Conservation (phyloP, 2,113 vertebrate species). For the Emydura subglobosa region DNA sequence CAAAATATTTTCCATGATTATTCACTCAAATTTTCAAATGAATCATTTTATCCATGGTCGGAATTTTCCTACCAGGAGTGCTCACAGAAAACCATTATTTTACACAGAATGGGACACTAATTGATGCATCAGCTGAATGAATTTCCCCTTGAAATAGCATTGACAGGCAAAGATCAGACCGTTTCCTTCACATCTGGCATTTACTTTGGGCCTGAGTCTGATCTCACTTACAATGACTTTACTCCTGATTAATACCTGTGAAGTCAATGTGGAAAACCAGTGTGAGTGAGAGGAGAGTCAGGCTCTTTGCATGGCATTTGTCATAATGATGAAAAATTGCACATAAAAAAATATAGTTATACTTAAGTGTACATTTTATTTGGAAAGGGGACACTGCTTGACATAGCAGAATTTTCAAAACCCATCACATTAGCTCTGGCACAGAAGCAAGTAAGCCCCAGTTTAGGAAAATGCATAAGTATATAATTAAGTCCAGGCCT, state of each 20-base stretch:
- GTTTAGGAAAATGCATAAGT: not conserved
- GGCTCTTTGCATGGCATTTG: not conserved
- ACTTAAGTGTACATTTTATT: not conserved
- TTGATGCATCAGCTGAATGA: not conserved
- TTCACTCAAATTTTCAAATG: not conserved
- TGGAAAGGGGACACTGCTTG: not conserved
- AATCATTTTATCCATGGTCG: not conserved
- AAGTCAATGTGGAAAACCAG: not conserved
- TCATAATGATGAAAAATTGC: not conserved
- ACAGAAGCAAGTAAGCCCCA: not conserved
- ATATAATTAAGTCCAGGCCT: not conserved
- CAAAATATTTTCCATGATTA: not conserved
- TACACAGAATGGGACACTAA: not conserved
- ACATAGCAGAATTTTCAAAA: not conserved
- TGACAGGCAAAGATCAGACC: not conserved
- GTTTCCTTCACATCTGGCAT: not conserved
- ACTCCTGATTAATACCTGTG: not conserved
- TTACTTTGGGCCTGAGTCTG: not conserved
- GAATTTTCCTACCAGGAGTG: not conserved
- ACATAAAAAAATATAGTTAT: fast-evolving
- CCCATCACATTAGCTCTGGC: not conserved
- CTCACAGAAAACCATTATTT: not conserved
- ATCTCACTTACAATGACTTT: not conserved
- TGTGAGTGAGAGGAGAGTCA: not conserved
- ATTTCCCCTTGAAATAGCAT: not conserved